Percentiles rank a stretch among this genome's conserved stretches.
Evolutionary conservation across 2,797 vertebrate genomes (phyloP).

Genomic region (Menidia menidia): DNA sequence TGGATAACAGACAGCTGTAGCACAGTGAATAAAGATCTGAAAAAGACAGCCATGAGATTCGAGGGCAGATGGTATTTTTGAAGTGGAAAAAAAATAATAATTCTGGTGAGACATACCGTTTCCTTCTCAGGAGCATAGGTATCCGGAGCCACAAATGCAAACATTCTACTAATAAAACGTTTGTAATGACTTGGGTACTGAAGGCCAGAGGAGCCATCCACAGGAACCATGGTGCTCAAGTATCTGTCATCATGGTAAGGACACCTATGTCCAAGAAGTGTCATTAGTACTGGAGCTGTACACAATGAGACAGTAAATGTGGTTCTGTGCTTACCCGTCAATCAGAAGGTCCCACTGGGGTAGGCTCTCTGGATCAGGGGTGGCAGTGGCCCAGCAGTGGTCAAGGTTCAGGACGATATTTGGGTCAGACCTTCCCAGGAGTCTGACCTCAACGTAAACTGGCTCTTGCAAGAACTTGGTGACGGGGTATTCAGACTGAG

Average conservation of each 20-base stretch:
- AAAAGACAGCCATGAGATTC: neutral
- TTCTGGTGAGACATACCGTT: conserved; percentile 42
- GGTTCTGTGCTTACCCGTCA: conserved; percentile 69
- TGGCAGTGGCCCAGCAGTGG: conserved; percentile 81
- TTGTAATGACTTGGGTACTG: conserved; percentile 75
- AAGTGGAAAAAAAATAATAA: no score
- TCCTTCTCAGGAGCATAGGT: conserved; percentile 36
- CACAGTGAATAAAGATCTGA: conserved; percentile 81
- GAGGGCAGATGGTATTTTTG: no score
- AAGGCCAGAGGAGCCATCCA: conserved; percentile 64
- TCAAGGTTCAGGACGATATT: conserved; percentile 77
- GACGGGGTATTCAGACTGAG: conserved; percentile 75
- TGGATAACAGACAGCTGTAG: conserved; percentile 68
- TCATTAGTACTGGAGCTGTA: neutral
- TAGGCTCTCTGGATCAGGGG: conserved; percentile 51
- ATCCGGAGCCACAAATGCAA: conserved; percentile 70
- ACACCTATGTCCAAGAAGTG: conserved; percentile 60
- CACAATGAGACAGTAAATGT: no score
- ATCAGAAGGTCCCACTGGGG: conserved; percentile 82
- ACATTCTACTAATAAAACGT: conserved; percentile 79
- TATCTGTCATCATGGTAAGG: conserved; percentile 78
- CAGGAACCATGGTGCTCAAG: conserved; percentile 64
- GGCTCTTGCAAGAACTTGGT: conserved; percentile 76
- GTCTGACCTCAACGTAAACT: conserved; percentile 73
- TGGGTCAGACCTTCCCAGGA: conserved; percentile 74